phyloP scores from a whole-genome alignment of 1,140 invertebrate genomes.

The Heliconius hermathena region DNA sequence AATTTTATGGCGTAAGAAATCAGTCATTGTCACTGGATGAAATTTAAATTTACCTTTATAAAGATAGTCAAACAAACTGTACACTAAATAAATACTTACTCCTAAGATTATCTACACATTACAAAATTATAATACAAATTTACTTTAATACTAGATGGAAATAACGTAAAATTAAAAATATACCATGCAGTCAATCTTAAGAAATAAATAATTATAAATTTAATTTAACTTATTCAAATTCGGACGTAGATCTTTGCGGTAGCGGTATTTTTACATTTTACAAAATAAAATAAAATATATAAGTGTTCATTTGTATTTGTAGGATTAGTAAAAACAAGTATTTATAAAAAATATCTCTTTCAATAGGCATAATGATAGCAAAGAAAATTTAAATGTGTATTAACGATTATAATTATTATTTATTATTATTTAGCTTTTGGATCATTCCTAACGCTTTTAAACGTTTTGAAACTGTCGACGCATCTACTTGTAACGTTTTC shows the following conservation, averaged over 20 bases:
- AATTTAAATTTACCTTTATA: not conserved
- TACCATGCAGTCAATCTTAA: constrained; percentile 1
- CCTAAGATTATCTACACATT: not conserved
- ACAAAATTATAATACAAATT: not conserved
- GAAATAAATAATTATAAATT: not conserved
- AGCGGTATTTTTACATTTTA: not conserved
- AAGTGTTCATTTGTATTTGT: not conserved
- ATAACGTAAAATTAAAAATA: not conserved
- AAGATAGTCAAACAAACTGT: not conserved
- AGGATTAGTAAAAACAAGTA: no score
- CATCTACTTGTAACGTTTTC: no score
- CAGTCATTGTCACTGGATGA: not conserved
- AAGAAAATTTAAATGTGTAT: no score
- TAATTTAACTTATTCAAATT: not conserved
- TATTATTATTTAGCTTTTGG: no score
- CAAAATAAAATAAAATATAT: not conserved
- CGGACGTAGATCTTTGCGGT: not conserved
- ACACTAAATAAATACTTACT: no score
- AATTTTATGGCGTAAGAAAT: constrained; percentile 17
- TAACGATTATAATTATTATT: no score
- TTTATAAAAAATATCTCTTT: no score
- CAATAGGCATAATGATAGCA: no score
- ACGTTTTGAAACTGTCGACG: no score
- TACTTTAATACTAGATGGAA: not conserved
- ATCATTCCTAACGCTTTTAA: no score